Base-by-base conservation (phyloP, 2,113 vertebrate genomes). In the Cynoglossus semilaevis region DNA sequence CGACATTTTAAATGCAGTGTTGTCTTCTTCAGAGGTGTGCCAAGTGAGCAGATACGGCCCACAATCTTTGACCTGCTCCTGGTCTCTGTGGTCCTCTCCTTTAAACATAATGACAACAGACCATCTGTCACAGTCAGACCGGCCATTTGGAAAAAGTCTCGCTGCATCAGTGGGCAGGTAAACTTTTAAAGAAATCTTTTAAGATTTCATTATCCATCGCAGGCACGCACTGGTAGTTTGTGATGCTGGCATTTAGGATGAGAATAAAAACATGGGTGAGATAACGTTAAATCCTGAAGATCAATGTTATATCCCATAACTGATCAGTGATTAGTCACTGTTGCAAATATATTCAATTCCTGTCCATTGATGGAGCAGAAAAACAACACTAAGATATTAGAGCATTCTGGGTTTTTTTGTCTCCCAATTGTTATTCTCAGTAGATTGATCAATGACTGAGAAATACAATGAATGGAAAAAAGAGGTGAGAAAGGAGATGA, bases 401-500 rank as follows among this genome's bases (percentile, higher is more conserved):
- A 19, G 22, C 14, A 11, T 14, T 48, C n/a, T 37, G 40, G 51
- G 38, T 38, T 2, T 58, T 40, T 67, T 16, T 49, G 14, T 44
- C n/a, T 15, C 37, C 49, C 6, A 16, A 18, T 22, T 38, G 19
- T 61, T 43, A 15, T 46, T 14, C 22, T 40, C 48, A 38, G 44
- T 42, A 35, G 62, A 55, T 15, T 17, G 6, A 43, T 49, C 52
- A 70, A 51, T 2, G 35, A 55, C 35, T 3, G 57, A 29, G 22
- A 29, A 29, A 29, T 29, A 29, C 22, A 29, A 29, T 29, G 22
- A 48, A 36, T 37, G n/a, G 54, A 40, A 41, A 51, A 51, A 51
- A 16, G 58, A 69, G 11, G 34, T 35, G n/a, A 16, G 43, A 17
- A 48, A 57, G n/a, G 16, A 67, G 44, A 74, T 74, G 54, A 72